Base-by-base conservation (phyloP, 2,888 invertebrate species). In the Morpho achilles region DNA sequence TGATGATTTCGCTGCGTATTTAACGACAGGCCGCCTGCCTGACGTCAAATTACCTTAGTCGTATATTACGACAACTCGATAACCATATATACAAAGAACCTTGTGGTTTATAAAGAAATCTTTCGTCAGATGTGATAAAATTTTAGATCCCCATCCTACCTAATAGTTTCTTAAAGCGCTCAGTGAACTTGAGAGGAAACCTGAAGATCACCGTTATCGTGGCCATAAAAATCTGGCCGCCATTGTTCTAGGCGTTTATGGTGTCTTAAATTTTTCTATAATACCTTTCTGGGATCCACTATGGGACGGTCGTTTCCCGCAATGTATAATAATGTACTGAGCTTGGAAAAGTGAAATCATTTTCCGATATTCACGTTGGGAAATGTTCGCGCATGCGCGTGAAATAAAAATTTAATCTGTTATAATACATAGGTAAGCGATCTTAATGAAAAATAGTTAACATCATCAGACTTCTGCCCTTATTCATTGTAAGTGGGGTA, bases 181-280 rank as follows among this genome's bases (percentile, higher is more conserved):
- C 51, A n/a, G 51, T 42, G 44, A 32, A 52, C 51, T 43, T 44
- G 51, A 52, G 51, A 10, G 32, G 32, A 7, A 44, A 44, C 51
- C 51, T 22, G 23, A 52, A 52, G 50, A 50, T 44, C 44, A 44
- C 42, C 32, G 51, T 52, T 52, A 44, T 44, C 44, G 44, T 32
- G 8, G 5, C 44, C 32, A 44, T 43, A 50, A 50, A 48, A 44
- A 44, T 52, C 51, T 44, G 32, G 32, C n/a, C 43, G n/a, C 44
- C 23, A 51, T 51, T 7, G 44, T 23, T n/a, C n/a, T 51, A 10
- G 51, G 8, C 32, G 42, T 16, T 42, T 50, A 50, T 50, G 50
- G 8, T 50, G 22, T 42, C 42, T 5, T 8, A 16, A 50, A 42
- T 50, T 50, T 50, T 50, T 50, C 41, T 42, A 41, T 22, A 42